Evolutionary conservation across 37 sponge, comb jelly and placozoan species (phyloP), one percentile per base, ranked within the genome.

Genomic region (Hormiphora californensis): DNA sequence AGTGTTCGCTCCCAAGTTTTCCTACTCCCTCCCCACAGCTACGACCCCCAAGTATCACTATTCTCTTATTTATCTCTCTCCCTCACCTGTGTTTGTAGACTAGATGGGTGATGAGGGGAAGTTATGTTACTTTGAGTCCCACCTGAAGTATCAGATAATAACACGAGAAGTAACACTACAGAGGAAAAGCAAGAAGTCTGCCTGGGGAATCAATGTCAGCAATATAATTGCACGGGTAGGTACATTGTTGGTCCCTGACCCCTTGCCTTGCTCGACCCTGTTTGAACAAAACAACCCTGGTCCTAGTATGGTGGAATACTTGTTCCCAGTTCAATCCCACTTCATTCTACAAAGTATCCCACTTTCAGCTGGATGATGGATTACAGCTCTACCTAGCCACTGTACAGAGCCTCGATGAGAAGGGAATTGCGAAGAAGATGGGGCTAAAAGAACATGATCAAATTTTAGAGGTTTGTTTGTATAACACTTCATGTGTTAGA

Each of bases 391-490:
- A 43, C 27, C 12, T 73, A n/a, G 81, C 81, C 5, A 73, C 81
- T 38, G 81, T 73, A 41, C 81, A 73, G 44, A 73, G 81, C 43
- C 25, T 73, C 25, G 81, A 73, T 19, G 81, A 73, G 44, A 73
- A 73, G 25, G 81, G 81, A 22, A 73, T 73, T 1, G 81, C 81
- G 12, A 73, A 41, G 44, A 73, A 73, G 27, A 73, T 73, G 81
- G 81, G 81, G 2, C 81, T 73, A 37, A 73, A 73, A 28, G 81
- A 73, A 73, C 32, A 46, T n/a, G 81, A 73, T 40, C 81, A 73
- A 28, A 73, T 73, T 21, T 33, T 73, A 28, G 23, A 73, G 81
- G 81, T 73, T 23, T n/a, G n/a, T n/a, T n/a, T n/a, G n/a, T n/a
- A n/a, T n/a, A n/a, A n/a, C n/a, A n/a, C n/a, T n/a, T n/a, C n/a